Percentiles rank a stretch among this genome's conserved stretches.
Conservation (phyloP, 2,797 vertebrate genomes). For the Rhadinocentrus ornatus region DNA sequence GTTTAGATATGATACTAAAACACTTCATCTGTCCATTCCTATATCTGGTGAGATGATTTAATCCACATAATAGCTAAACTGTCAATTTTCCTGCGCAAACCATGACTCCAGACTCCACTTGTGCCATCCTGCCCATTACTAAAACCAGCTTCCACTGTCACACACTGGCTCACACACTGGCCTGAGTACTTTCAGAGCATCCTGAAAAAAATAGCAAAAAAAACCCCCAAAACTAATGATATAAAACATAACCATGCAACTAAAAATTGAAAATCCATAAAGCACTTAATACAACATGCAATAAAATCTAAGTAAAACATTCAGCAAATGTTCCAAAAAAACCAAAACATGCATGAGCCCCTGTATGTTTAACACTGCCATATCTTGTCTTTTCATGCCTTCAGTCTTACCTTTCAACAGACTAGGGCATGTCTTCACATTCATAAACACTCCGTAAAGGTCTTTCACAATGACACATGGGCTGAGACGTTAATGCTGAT, state of each 20-base stretch:
- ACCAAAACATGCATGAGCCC: neutral
- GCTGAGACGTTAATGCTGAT: constrained; percentile 24
- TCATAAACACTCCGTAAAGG: constrained; percentile 33
- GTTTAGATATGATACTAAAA: no score
- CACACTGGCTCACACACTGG: neutral
- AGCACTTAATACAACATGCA: no score
- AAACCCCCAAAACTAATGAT: no score
- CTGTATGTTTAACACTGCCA: neutral
- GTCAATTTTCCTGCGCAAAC: neutral
- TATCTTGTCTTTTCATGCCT: constrained; percentile 18
- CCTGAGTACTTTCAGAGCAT: no score
- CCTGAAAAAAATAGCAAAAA: no score
- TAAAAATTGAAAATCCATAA: no score
- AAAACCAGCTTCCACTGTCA: neutral
- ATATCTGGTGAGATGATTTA: no score
- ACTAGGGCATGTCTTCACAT: constrained; percentile 24
- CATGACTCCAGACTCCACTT: neutral
- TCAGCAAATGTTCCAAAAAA: neutral
- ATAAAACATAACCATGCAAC: no score
- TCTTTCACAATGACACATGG: constrained; percentile 40
- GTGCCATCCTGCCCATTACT: neutral
- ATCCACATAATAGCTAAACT: no score
- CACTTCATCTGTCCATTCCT: no score
- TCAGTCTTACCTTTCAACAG: constrained; percentile 25
- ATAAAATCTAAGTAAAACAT: no score